Evolutionary conservation across 2,888 invertebrate genomes (phyloP), one percentile per base, ranked within the genome.

Genomic region (Chalcis sispes): DNA sequence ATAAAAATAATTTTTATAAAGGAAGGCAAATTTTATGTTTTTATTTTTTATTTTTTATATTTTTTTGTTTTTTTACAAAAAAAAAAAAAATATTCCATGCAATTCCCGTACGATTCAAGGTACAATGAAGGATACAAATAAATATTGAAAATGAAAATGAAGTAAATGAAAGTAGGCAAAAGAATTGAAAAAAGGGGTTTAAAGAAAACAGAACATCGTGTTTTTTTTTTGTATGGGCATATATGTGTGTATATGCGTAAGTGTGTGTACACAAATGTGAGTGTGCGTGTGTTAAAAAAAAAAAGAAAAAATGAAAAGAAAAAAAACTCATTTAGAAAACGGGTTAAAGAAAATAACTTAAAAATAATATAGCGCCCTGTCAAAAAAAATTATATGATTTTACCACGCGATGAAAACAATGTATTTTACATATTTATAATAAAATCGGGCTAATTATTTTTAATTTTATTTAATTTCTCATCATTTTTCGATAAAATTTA

Each of bases 241-340:
- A n/a, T n/a, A n/a, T n/a, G n/a, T n/a, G 27, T 46, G 50, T 29
- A 8, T 20, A 32, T 23, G 18, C 20, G 32, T 18, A 59, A n/a
- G 18, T 50, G 27, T 27, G 46, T 20, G 32, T 23, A 7, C 18
- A 32, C 13, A 59, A n/a, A 18, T 50, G 46, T 46, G 40, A 15
- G 42, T 42, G 25, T 42, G 25, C 15, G 15, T 42, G 42, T 46
- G 61, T 61, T n/a, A 10, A 64, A 64, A 32, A 64, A 64, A 64
- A 64, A 32, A 64, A 64, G 50, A 64, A 20, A 27, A 20, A 64
- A 64, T n/a, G 10, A 5, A 10, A 64, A 64, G 42, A 46, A 50
- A 50, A n/a, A 54, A 64, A 64, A 32, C 32, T 64, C 18, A 64
- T 64, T 64, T 64, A 64, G 29, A 62, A 64, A 50, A 20, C 2